A percentile compares a stretch with the other conserved stretches of the same genome.
Evolutionary conservation across 2,113 vertebrate genomes (phyloP).

Genomic region (Myocastor coypus): DNA sequence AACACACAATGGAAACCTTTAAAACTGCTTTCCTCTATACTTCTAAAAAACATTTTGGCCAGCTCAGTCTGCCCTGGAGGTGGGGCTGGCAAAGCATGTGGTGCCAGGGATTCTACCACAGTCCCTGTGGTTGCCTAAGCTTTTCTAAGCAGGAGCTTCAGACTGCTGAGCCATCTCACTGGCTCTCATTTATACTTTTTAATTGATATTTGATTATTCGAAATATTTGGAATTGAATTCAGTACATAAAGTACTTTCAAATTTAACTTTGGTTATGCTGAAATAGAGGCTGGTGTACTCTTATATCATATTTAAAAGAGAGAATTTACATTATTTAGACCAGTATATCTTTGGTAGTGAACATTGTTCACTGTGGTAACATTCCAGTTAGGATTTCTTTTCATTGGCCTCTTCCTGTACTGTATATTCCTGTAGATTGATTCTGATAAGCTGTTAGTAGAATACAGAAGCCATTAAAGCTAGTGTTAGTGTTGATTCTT

Average conservation of each 20-base stretch:
- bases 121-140: no score
- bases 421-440: not conserved
- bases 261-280: not conserved
- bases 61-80: no score
- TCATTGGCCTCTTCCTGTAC: not conserved
- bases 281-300: not conserved
- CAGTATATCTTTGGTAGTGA: constrained; percentile 22
- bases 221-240: constrained; percentile 46
- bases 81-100: no score
- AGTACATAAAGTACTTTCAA: constrained; percentile 47
- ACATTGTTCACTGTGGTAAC: not conserved
- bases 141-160: no score
- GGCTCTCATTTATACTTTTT: not conserved
- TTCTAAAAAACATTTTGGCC: not conserved
- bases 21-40: not conserved
- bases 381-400: constrained; percentile 23
- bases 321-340: constrained; percentile 23
- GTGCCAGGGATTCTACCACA: no score
- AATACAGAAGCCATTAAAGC: not conserved
- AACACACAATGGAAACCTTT: not conserved
- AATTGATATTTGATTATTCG: not conserved
- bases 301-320: not conserved
- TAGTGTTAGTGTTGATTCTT: not conserved
- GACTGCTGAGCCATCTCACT: no score
- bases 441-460: constrained; percentile 19